These are phyloP conservation scores for Patella vulgata DNA, from an alignment of 1,140 invertebrate genomes.

Conservation along the genomic window DNA sequence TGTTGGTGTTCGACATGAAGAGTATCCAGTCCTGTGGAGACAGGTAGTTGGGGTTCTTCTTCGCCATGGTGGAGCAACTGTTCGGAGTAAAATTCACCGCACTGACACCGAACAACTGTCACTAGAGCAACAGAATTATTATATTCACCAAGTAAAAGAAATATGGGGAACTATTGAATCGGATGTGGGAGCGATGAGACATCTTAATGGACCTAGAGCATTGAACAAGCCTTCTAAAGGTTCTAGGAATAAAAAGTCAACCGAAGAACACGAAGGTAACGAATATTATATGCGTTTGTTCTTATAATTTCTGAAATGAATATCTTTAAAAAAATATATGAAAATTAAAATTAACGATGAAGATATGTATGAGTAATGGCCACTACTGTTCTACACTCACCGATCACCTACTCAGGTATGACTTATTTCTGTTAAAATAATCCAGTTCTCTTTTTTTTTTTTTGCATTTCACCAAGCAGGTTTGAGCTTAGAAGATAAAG, in stretches of 20 bases:
- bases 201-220: constrained; percentile 5
- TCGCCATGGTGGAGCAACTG: constrained; percentile 47
- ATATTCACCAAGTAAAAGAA: constrained; percentile 35
- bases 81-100: constrained; percentile 39
- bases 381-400: too few species aligned
- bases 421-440: too few species aligned
- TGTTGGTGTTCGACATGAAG: constrained; percentile 31
- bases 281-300: too few species aligned
- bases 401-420: too few species aligned
- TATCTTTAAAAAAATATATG: too few species aligned
- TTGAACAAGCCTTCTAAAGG: background rate
- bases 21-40: constrained; percentile 44
- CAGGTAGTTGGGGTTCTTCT: constrained; percentile 46
- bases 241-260: constrained; percentile 11
- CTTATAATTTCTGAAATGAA: too few species aligned
- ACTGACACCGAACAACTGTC: constrained; percentile 47
- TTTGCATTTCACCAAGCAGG: too few species aligned
- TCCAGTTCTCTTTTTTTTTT: too few species aligned
- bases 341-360: too few species aligned
- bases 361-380: too few species aligned
- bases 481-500: constrained; percentile 45
- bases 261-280: constrained; percentile 12
- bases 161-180: constrained; percentile 24
- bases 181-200: constrained; percentile 13
- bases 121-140: constrained; percentile 45